These are phyloP conservation scores for Nannoperca australis DNA, from an alignment of 2,797 vertebrate species.

Conservation along the genomic window DNA sequence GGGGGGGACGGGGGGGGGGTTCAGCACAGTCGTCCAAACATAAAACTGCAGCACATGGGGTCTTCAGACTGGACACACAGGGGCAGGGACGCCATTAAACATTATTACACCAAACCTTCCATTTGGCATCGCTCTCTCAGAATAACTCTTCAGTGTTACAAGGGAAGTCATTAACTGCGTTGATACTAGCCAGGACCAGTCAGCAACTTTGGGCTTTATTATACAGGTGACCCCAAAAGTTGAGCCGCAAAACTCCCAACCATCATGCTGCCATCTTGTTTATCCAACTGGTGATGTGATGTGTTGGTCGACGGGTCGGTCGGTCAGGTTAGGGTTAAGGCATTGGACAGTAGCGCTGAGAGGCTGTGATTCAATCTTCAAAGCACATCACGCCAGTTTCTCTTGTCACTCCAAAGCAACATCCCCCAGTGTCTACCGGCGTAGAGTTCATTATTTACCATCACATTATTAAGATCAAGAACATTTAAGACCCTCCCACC, in stretches of 20 bases:
- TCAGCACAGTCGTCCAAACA: conserved; percentile 44
- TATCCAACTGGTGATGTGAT: conserved; percentile 44
- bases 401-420: conserved; percentile 58
- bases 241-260: conserved; percentile 25
- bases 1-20: background rate
- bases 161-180: conserved; percentile 49
- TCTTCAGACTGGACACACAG: conserved; percentile 35
- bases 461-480: conserved; percentile 47
- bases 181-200: conserved; percentile 37
- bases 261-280: conserved; percentile 37
- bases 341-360: conserved; percentile 80
- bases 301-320: conserved; percentile 48
- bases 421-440: conserved; percentile 47
- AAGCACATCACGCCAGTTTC: conserved; percentile 48
- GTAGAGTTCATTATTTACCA: conserved; percentile 46
- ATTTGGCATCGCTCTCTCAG: conserved; percentile 61
- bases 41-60: conserved; percentile 60
- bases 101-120: conserved; percentile 47
- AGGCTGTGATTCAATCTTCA: conserved; percentile 63
- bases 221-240: conserved; percentile 39
- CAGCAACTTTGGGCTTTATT: conserved; percentile 35
- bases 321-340: conserved; percentile 81
- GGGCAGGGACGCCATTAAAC: conserved; percentile 24
- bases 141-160: conserved; percentile 53
- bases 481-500: conserved; percentile 33